A percentile compares a stretch with the other conserved stretches of the same genome.
Evolutionary conservation across 2,797 vertebrate species (phyloP).

Genomic region (Poecilia gillii): DNA sequence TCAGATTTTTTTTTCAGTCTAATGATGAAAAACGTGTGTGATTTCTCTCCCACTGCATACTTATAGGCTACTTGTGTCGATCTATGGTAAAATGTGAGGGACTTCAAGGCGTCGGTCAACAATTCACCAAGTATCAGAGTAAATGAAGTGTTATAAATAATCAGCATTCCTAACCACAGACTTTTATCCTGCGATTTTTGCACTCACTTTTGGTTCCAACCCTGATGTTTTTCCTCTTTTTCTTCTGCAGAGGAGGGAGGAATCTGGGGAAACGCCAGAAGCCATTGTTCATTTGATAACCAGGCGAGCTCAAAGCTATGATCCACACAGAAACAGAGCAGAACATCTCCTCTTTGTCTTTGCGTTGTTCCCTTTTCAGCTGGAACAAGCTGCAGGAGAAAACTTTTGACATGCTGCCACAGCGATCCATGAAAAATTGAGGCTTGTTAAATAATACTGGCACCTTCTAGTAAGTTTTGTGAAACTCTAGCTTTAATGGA

Average conservation of each 20-base stretch:
- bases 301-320: slow-evolving; percentile 58
- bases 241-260: slow-evolving; percentile 39
- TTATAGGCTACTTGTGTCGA: too few species aligned
- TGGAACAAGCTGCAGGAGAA: slow-evolving; percentile 54
- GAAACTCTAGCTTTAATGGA: slow-evolving; percentile 20
- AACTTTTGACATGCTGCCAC: slow-evolving; percentile 50
- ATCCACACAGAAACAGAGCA: slow-evolving; percentile 54
- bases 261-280: slow-evolving; percentile 58
- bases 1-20: neutral
- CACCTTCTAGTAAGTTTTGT: slow-evolving; percentile 41
- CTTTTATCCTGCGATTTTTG: slow-evolving; percentile 8
- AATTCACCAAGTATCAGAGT: slow-evolving; percentile 7
- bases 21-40: neutral
- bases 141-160: slow-evolving; percentile 5
- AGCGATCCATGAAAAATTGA: slow-evolving; percentile 56
- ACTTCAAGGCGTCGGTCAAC: neutral
- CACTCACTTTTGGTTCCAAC: slow-evolving; percentile 45
- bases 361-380: slow-evolving; percentile 57
- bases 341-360: slow-evolving; percentile 59
- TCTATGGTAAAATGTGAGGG: neutral
- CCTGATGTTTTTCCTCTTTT: slow-evolving; percentile 33
- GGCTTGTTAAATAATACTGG: slow-evolving; percentile 51
- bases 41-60: neutral
- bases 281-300: slow-evolving; percentile 60
- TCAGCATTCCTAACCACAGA: slow-evolving; percentile 13